These are phyloP conservation scores for Torymus texanus DNA, from an alignment of 2,888 invertebrate genomes.

Conservation along the genomic window DNA sequence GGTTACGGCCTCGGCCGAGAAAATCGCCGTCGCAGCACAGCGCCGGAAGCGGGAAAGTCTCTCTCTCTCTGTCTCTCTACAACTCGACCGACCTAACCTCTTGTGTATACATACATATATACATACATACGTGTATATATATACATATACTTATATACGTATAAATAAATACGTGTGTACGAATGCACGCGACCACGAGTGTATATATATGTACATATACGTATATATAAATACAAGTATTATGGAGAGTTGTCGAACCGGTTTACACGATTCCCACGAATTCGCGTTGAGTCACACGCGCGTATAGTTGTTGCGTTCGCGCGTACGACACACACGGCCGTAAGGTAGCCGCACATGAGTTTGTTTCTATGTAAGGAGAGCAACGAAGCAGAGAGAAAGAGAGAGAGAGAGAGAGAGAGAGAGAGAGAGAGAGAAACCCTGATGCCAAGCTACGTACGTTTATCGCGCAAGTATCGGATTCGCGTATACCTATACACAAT, in stretches of 20 bases:
- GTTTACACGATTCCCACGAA: slow-evolving; percentile 54
- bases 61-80: no score
- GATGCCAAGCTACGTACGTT: no score
- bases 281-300: slow-evolving; percentile 42
- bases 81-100: slow-evolving; percentile 27
- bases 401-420: no score
- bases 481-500: no score
- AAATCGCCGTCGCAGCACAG: slow-evolving; percentile 41
- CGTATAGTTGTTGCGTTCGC: not conserved
- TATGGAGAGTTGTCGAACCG: slow-evolving; percentile 31
- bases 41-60: slow-evolving; percentile 35
- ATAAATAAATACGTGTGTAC: slow-evolving; percentile 2
- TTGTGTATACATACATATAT: not conserved
- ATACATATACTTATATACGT: slow-evolving; percentile 9
- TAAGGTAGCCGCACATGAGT: no score
- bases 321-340: no score
- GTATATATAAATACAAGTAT: not conserved
- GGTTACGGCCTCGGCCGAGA: slow-evolving; percentile 58
- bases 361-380: no score
- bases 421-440: no score
- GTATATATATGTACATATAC: not conserved
- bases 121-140: slow-evolving; percentile 19
- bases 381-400: no score
- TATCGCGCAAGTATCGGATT: no score
- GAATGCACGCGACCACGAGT: not conserved